Conservation (phyloP, 2,797 vertebrate genomes). For the Lophius americanus region DNA sequence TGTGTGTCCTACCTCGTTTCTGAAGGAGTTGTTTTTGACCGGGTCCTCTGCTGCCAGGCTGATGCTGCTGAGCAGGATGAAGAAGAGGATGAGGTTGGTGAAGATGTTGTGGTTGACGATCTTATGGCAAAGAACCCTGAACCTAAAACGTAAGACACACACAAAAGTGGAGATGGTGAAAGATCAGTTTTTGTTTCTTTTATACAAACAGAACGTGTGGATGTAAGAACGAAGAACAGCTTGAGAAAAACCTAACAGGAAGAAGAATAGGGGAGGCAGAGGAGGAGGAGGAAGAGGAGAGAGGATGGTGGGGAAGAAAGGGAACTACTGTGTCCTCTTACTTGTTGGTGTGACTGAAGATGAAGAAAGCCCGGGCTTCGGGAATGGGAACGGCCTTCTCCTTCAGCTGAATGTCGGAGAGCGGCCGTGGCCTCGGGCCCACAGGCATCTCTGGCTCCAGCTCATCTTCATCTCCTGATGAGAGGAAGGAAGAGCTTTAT, state of each 20-base stretch:
- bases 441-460: slow-evolving; percentile 98
- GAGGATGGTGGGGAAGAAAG: neutral
- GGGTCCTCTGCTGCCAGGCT: slow-evolving; percentile 98
- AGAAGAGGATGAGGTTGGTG: slow-evolving; percentile 99
- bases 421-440: slow-evolving; percentile 94
- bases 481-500: neutral
- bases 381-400: slow-evolving; percentile 98
- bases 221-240: neutral
- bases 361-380: slow-evolving; percentile 95
- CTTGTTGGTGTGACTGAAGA: slow-evolving; percentile 97
- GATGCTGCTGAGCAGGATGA: slow-evolving; percentile 99
- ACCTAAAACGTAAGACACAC: slow-evolving; percentile 76
- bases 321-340: slow-evolving; percentile 55
- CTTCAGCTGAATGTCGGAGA: slow-evolving; percentile 96
- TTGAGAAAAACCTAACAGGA: no score
- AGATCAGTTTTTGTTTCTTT: neutral
- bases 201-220: neutral
- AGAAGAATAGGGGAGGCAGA: neutral
- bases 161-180: neutral
- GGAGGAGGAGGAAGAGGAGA: neutral
- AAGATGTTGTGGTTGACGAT: slow-evolving; percentile 99
- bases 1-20: slow-evolving; percentile 87
- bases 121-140: slow-evolving; percentile 95
- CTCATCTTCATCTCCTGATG: slow-evolving; percentile 90
- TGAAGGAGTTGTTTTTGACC: slow-evolving; percentile 91